A percentile compares a stretch with the other conserved stretches of the same genome.
Conservation (phyloP, 2,888 invertebrate species). For the Meloe dianella region DNA sequence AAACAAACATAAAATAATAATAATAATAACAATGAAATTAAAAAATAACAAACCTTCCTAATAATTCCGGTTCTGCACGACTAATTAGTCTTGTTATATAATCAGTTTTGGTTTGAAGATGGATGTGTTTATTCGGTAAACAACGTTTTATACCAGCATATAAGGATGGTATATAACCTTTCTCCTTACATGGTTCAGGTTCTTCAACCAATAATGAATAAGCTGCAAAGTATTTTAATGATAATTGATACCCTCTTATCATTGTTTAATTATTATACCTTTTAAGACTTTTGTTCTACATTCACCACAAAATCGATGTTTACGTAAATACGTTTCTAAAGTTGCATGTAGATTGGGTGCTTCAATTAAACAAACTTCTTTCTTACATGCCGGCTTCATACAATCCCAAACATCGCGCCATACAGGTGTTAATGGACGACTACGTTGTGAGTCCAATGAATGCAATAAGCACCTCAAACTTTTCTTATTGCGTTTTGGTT, state of each 20-base stretch:
- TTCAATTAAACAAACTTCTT: constrained; percentile 87
- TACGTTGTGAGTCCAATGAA: constrained; percentile 85
- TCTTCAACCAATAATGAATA: constrained; percentile 87
- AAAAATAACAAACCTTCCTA: constrained; percentile 69
- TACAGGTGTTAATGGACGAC: constrained; percentile 72
- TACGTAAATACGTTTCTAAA: constrained; percentile 86
- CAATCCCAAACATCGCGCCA: constrained; percentile 88
- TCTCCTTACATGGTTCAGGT: constrained; percentile 82
- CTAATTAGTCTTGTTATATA: constrained; percentile 88
- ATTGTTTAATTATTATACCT: constrained; percentile 42
- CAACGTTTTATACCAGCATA: constrained; percentile 89
- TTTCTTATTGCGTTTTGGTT: constrained; percentile 84
- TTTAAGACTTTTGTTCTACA: constrained; percentile 87
- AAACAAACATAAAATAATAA: background rate
- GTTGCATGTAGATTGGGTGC: constrained; percentile 84
- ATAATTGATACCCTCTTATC: no score
- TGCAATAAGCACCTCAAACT: constrained; percentile 88
- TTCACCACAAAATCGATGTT: constrained; percentile 93
- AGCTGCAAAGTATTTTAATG: constrained; percentile 65
- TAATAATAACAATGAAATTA: background rate
- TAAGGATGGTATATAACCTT: constrained; percentile 85
- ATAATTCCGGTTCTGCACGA: constrained; percentile 89
- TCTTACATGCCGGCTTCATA: constrained; percentile 79
- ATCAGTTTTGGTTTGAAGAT: constrained; percentile 85
- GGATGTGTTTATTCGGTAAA: constrained; percentile 84